Evolutionary conservation across 2,797 vertebrate genomes (phyloP).

Genomic region (Chlorospingus flavigularis): DNA sequence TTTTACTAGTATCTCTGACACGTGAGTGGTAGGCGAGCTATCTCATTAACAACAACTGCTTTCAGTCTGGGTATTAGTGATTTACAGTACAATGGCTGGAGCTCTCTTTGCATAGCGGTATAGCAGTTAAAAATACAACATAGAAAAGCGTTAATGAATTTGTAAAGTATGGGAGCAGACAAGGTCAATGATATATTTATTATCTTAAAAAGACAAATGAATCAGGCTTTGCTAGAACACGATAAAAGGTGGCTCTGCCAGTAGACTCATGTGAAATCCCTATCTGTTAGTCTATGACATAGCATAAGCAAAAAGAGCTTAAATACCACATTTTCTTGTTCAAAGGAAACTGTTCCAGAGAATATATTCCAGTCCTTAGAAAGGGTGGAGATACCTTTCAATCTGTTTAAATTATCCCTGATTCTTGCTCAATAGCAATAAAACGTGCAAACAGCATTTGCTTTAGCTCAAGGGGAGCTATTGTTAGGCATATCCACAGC

Average conservation of each 20-base stretch:
- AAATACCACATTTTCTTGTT: not conserved
- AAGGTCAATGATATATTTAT: conserved; percentile 36
- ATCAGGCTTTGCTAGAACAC: conserved; percentile 24
- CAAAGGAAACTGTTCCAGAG: not conserved
- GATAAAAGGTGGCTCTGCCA: conserved; percentile 39
- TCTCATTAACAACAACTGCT: conserved; percentile 11
- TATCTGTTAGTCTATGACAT: not conserved
- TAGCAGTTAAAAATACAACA: conserved; percentile 6
- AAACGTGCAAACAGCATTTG: not conserved
- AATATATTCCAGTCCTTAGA: not conserved
- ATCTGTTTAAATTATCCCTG: not conserved
- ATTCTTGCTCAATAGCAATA: not conserved
- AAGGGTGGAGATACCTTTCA: not conserved
- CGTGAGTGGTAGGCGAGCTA: not conserved
- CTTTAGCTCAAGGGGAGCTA: not conserved
- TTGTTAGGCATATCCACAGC: not conserved
- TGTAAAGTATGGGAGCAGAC: conserved; percentile 10
- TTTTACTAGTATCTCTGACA: not conserved
- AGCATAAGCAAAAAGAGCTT: not conserved
- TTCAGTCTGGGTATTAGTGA: conserved; percentile 5
- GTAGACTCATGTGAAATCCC: not conserved
- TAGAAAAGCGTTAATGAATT: conserved; percentile 30
- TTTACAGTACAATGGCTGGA: not conserved
- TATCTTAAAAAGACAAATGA: conserved; percentile 53
- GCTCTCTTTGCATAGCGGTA: not conserved